Evolutionary conservation across 1,140 invertebrate species (phyloP), one percentile per base, ranked within the genome.

Genomic region (Drosophila triauraria): DNA sequence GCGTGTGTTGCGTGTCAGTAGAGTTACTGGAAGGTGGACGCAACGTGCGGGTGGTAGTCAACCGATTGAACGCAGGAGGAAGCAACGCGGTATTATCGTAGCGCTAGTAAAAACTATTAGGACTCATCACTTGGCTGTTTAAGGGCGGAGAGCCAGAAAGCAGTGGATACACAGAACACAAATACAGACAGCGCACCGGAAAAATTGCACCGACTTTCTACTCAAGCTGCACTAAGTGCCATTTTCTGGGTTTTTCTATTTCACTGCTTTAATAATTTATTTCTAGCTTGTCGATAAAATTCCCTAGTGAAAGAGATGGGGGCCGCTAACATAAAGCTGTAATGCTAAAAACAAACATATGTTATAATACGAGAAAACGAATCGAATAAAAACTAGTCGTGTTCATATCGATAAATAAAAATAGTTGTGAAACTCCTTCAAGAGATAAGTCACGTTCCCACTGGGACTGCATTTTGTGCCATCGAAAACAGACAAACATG

Each of bases 31-130:
- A 68, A 61, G 50, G 56, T 76, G 56, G 61, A 30, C 50, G 58
- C 17, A 54, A 38, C 40, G 57, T 48, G 68, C 27, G 46, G 59
- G 47, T 47, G 60, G 53, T 38, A 56, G 42, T 51, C 61, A 35
- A 56, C 56, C 63, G 64, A 77, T 10, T 60, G 17, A 15, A 2
- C 1, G 6, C n/a, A 23, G 15, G 8, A 15, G 10, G 35, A 4
- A 7, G 25, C 20, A 25, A 32, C 3, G 32, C 32, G 32, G 35
- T 43, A 32, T 35, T 51, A 60, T 48, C 6, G 54, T 58, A 54
- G 61, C 61, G 62, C 80, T 84, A 81, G 81, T 85, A 44, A 85
- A 84, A 85, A 85, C 78, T 75, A 85, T 84, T 81, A 68, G 69
- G 70, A 59, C 60, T 85, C 82, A 85, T 85, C 72, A 80, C 61